These are phyloP conservation scores for Oryzias javanicus DNA, from an alignment of 2,113 vertebrate species.

Conservation along the genomic window DNA sequence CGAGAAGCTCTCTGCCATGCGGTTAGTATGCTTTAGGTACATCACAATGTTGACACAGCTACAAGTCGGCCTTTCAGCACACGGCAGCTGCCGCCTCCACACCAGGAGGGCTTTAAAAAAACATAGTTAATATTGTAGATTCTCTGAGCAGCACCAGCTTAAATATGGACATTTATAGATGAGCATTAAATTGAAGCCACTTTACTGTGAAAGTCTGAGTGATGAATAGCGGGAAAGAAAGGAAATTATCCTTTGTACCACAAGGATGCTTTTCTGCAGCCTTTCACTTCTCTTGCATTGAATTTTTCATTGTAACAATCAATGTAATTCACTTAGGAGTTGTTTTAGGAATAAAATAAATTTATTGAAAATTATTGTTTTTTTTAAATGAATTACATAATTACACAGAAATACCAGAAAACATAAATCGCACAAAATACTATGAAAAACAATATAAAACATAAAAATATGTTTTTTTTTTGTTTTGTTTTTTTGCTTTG, in stretches of 20 bases:
- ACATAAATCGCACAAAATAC: too few relatives aligned
- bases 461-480: too few relatives aligned
- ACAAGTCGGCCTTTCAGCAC: not conserved
- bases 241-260: conserved; percentile 47
- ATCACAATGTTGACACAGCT: conserved; percentile 9
- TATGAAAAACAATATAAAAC: too few relatives aligned
- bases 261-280: conserved; percentile 24
- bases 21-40: conserved; percentile 71
- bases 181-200: conserved; percentile 53
- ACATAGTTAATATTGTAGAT: conserved; percentile 25
- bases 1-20: conserved; percentile 91
- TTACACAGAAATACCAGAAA: too few relatives aligned
- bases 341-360: not conserved
- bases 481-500: too few relatives aligned
- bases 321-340: conserved; percentile 7
- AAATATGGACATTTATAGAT: conserved; percentile 60
- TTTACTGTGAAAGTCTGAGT: conserved; percentile 43
- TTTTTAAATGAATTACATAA: too few relatives aligned
- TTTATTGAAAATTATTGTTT: not conserved
- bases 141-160: conserved; percentile 30
- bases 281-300: conserved; percentile 37
- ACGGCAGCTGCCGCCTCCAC: conserved; percentile 8
- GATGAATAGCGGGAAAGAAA: conserved; percentile 40
- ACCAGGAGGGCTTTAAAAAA: conserved; percentile 18
- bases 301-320: conserved; percentile 23